Conservation (phyloP, 2,113 vertebrate genomes). For the Vicugna pacos region DNA sequence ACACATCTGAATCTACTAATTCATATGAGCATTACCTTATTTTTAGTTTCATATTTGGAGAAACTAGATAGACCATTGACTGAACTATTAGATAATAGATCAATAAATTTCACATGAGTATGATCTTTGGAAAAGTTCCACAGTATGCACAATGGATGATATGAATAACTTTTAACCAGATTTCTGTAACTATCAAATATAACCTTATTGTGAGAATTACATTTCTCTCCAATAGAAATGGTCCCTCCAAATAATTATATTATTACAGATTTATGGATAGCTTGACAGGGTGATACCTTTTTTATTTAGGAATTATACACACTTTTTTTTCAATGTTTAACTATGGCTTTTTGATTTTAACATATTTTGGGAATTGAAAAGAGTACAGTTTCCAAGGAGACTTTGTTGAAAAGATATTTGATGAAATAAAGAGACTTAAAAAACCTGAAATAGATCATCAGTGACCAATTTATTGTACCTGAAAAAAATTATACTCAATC, state of each 20-base stretch:
- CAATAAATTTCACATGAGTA: neutral
- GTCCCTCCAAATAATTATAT: neutral
- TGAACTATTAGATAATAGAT: neutral
- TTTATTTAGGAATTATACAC: neutral
- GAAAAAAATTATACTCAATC: neutral
- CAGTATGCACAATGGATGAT: neutral
- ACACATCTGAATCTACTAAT: neutral
- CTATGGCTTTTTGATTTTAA: neutral
- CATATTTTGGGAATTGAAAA: neutral
- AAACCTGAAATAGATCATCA: neutral
- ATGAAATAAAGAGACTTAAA: neutral
- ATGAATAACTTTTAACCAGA: neutral
- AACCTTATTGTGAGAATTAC: neutral
- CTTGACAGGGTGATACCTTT: neutral
- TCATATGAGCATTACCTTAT: neutral
- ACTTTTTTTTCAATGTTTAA: neutral
- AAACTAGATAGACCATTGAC: neutral
- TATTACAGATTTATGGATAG: neutral
- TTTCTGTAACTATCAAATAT: neutral
- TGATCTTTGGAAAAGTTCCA: neutral
- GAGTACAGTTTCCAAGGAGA: neutral
- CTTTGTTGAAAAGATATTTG: neutral
- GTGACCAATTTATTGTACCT: neutral
- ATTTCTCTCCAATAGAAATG: neutral
- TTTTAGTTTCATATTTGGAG: neutral